Evolutionary conservation across 1,140 invertebrate genomes (phyloP), one percentile per base, ranked within the genome.

Genomic region (Aleiodes sp.): DNA sequence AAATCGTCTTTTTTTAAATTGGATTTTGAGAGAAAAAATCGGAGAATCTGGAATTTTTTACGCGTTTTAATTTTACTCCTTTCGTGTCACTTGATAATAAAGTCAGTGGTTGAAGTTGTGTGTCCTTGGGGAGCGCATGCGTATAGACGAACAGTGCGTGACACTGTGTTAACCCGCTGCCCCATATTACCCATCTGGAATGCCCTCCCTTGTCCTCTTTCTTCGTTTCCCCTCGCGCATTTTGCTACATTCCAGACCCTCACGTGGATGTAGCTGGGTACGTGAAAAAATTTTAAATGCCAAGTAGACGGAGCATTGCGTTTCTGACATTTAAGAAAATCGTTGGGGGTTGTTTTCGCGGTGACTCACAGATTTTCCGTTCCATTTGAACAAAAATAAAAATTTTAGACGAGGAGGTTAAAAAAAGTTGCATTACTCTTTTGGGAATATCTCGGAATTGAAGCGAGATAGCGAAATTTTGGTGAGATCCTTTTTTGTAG

Each of bases 211-310:
- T 2, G 1, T 19, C 16, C 4, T 4, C 12, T 16, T 21, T 6
- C 57, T 28, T 19, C 56, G 77, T 67, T 74, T 73, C 60, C 74
- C 73, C 74, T n/a, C n/a, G n/a, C n/a, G n/a, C n/a, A n/a, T n/a
- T n/a, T n/a, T 52, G 65, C 35, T 19, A 26, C 46, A 52, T 52
- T 52, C 46, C 21, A 21, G 6, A 24, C n/a, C 46, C 46, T 59
- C 59, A 64, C 61, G 65, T 41, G 31, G 57, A 21, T 31, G 41
- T 12, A 43, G 39, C 35, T 8, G 29, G n/a, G 24, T 28, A 24
- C 19, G 26, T 52, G 39, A 43, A 43, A 52, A 24, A 4, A 24
- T 24, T 52, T 21, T 4, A 52, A 52, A 52, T 52, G 46, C 26
- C 46, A 52, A 52, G 21, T 24, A 43, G 3, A 52, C 46, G 4